phyloP scores from a whole-genome alignment of 2,113 vertebrate species.

The Microtus oregoni region DNA sequence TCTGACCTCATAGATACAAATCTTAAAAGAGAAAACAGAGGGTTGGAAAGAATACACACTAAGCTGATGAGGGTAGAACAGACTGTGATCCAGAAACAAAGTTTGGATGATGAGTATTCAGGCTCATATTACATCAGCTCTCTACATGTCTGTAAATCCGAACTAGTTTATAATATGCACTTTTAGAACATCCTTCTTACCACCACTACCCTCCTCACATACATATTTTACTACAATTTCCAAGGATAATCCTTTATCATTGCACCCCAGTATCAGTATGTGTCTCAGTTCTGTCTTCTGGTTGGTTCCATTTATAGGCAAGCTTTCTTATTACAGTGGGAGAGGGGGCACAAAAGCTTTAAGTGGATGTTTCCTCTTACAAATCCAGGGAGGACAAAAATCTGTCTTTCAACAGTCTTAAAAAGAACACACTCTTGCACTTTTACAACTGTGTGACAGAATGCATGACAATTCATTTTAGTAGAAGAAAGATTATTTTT shows the following conservation, averaged over 20 bases:
- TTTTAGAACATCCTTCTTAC: not conserved
- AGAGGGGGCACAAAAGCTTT: not conserved
- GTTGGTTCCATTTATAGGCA: not conserved
- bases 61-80: not conserved
- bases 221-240: not conserved
- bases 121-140: not conserved
- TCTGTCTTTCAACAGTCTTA: not conserved
- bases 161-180: not conserved
- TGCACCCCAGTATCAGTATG: not conserved
- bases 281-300: not conserved
- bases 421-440: not conserved
- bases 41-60: not conserved
- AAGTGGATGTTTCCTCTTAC: not conserved
- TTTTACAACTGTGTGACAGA: not conserved
- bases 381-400: not conserved
- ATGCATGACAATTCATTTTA: not conserved
- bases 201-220: not conserved
- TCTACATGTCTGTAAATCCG: not conserved
- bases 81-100: not conserved
- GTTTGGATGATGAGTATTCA: not conserved
- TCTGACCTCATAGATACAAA: no score
- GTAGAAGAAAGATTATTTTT: not conserved
- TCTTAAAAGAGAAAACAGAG: not conserved
- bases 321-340: not conserved
- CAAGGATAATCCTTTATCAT: not conserved